Evolutionary conservation across 1,140 invertebrate genomes (phyloP).

Genomic region (Diprion similis): DNA sequence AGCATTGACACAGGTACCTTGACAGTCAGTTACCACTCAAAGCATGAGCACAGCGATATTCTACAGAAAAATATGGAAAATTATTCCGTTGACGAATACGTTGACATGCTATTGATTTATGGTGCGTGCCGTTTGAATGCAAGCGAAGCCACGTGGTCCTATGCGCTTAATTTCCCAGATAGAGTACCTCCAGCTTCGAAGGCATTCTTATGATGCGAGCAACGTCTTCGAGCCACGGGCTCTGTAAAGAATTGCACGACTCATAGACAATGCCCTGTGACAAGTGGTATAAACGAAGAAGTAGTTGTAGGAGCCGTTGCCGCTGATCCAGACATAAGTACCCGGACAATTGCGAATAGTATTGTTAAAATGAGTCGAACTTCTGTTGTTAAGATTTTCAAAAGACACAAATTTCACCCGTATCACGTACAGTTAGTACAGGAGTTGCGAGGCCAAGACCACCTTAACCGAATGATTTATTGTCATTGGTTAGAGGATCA

Average conservation of each 20-base stretch:
- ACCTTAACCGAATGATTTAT: neutral
- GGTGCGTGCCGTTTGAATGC: neutral
- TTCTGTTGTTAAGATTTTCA: neutral
- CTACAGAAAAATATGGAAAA: neutral
- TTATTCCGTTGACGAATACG: neutral
- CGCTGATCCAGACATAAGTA: neutral
- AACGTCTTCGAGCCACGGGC: neutral
- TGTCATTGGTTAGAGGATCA: neutral
- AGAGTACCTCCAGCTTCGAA: neutral
- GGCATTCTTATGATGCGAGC: neutral
- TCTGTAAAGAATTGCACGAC: neutral
- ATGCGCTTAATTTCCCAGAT: neutral
- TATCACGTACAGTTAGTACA: neutral
- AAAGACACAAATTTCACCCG: neutral
- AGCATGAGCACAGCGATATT: neutral
- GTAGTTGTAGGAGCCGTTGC: neutral
- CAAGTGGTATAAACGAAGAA: neutral
- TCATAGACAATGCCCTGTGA: neutral
- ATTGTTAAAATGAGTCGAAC: slow-evolving; percentile 1
- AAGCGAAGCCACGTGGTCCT: neutral
- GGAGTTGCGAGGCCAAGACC: neutral
- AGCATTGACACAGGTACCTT: too few species aligned
- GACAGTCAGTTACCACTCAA: too few species aligned
- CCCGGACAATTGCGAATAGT: neutral
- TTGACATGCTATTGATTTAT: slow-evolving; percentile 1